Conservation (phyloP, 53 echinoderm and acorn worm species). For the Patiria pectinifera region DNA sequence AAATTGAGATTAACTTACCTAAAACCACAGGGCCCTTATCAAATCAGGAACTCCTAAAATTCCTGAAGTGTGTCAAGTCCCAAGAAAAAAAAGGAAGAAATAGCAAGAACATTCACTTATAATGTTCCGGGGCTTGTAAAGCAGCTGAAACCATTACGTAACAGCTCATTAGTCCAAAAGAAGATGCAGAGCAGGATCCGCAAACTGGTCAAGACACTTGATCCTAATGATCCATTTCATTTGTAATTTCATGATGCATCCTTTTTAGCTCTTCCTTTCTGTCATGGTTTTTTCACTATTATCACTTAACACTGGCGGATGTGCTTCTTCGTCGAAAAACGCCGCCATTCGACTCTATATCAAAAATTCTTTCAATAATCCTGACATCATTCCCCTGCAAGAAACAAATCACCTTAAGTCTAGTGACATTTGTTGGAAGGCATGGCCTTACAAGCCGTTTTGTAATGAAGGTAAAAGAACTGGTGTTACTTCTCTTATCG, state of each 20-base stretch:
- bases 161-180: constrained; percentile 5
- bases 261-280: not conserved
- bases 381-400: not conserved
- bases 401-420: not conserved
- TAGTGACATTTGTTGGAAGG: constrained; percentile 7
- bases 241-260: not conserved
- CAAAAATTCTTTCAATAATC: not conserved
- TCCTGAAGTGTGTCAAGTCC: constrained; percentile 8
- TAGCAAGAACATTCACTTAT: not conserved
- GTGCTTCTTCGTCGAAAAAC: constrained; percentile 14
- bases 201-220: constrained; percentile 24
- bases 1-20: not conserved
- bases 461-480: not conserved
- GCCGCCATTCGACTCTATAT: not conserved
- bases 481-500: constrained; percentile 36
- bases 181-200: constrained; percentile 2
- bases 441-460: not conserved
- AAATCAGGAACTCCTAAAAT: not conserved
- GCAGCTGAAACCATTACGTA: not conserved
- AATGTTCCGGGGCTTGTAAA: not conserved
- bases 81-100: not conserved
- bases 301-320: constrained; percentile 16
- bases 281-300: not conserved
- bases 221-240: not conserved
- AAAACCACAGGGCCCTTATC: not conserved